Base-by-base conservation (phyloP, 2,888 invertebrate species). In the Aphelenchoides bicaudatus region DNA sequence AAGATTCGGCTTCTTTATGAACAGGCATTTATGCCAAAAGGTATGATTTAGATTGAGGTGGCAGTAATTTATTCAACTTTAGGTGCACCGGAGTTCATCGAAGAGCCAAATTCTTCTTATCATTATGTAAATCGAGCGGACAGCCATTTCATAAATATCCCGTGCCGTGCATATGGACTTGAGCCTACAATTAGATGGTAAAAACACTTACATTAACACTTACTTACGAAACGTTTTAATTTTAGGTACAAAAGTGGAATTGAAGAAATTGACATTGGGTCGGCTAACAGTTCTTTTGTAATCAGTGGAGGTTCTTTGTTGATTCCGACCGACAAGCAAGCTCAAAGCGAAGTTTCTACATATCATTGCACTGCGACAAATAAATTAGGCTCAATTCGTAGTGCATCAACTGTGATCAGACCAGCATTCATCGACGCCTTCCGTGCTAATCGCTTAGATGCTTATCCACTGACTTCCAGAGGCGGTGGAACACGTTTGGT, bases 401-500 rank as follows among this genome's bases (percentile, higher is more conserved):
- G 66, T 27, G 27, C 59, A 10, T 55, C 70, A 13, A 49, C 62
- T 21, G 39, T 58, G 16, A 53, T 66, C 6, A 50, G 70, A 10
- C 70, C 69, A 10, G 67, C 65, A 23, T 69, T 70, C 57, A 63
- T 69, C 19, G 70, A 69, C 21, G 56, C 68, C 2, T 71, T 71
- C 50, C 65, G 63, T 6, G 47, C 49, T 16, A 48, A 47, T 38
- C 48, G 70, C 6, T 62, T 71, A 29, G 75, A 75, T 38, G 72
- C 66, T 3, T 73, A 70, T 46, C 73, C 75, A 1, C 52, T 72
- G n/a, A 63, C 43, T 23, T 19, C 57, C 2, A 25, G 62, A 19
- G 66, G 62, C 3, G 73, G 68, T 21, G 75, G 75, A 4, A 68
- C 73, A 3, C 61, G 65, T 27, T 57, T 75, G 34, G n/a, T n/a